Evolutionary conservation across 2,888 invertebrate genomes (phyloP).

Genomic region (Craniophora ligustri): DNA sequence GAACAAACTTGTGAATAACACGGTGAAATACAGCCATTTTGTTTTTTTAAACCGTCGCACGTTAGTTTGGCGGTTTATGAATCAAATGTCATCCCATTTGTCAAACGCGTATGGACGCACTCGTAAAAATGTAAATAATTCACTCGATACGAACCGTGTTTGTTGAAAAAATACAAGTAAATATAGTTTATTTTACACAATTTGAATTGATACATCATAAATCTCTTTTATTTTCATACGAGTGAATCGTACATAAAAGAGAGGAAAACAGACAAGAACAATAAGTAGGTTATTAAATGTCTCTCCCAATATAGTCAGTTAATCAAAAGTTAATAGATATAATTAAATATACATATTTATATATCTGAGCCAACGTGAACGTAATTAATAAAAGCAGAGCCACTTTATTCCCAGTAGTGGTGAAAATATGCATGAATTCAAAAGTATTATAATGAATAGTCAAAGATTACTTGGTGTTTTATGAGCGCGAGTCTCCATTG

Average conservation of each 20-base stretch:
- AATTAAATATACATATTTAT: too few species aligned
- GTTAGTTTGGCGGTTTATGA: constrained; percentile 27
- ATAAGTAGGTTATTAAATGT: too few species aligned
- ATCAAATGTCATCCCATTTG: constrained; percentile 32
- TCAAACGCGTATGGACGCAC: constrained; percentile 13
- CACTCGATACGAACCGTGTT: neutral
- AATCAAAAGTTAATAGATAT: too few species aligned
- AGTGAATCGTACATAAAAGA: too few species aligned
- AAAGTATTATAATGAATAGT: constrained; percentile 61
- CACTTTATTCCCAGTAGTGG: constrained; percentile 26
- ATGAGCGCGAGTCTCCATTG: constrained; percentile 21
- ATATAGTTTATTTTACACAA: neutral
- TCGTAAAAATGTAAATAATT: constrained; percentile 8
- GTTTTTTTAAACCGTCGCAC: constrained; percentile 4
- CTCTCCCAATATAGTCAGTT: too few species aligned
- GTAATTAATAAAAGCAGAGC: constrained; percentile 42
- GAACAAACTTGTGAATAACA: constrained; percentile 20
- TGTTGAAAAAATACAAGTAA: neutral
- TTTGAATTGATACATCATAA: neutral
- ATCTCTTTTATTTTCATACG: too few species aligned
- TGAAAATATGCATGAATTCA: constrained; percentile 60
- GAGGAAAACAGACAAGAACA: too few species aligned
- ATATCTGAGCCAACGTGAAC: constrained; percentile 21
- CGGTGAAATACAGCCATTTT: constrained; percentile 18
- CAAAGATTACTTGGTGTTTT: constrained; percentile 53